A percentile compares a stretch with the other conserved stretches of the same genome.
These are phyloP conservation scores for Lophotis ruficrista DNA, from an alignment of 2,113 vertebrate species.

Conservation along the genomic window DNA sequence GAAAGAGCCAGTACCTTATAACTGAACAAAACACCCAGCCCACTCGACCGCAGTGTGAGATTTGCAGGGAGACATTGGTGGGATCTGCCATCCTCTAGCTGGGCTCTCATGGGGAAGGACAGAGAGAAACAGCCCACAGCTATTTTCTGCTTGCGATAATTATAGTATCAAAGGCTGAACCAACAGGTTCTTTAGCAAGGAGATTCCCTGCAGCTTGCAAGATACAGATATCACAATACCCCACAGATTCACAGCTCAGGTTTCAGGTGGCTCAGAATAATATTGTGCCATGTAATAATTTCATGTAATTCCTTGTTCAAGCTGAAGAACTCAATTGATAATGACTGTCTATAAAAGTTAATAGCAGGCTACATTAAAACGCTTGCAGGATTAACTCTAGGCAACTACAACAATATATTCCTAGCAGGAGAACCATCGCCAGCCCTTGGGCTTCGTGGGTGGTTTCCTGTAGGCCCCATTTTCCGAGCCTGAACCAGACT, in stretches of 20 bases:
- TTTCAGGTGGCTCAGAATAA: conserved; percentile 29
- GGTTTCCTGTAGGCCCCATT: background rate
- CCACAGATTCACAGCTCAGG: background rate
- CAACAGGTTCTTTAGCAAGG: conserved; percentile 46
- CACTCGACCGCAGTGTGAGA: accelerated
- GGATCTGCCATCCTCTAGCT: background rate
- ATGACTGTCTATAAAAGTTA: conserved; percentile 7
- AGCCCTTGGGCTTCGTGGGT: background rate
- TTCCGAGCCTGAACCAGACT: background rate
- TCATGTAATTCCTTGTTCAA: background rate
- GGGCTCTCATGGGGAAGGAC: background rate
- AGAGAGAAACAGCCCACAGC: background rate
- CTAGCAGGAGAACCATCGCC: background rate
- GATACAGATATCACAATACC: conserved; percentile 44
- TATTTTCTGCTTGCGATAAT: conserved; percentile 28
- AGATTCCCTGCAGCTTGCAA: conserved; percentile 17
- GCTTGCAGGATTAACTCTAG: background rate
- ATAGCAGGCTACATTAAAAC: conserved; percentile 9
- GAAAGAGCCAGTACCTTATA: background rate
- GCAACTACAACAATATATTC: background rate
- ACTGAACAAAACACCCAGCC: background rate
- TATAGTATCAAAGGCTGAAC: conserved; percentile 30
- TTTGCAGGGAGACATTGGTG: background rate
- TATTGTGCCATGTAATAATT: background rate
- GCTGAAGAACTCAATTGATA: conserved; percentile 27